Percentiles rank a stretch among this genome's conserved stretches.
phyloP scores from a whole-genome alignment of 2,888 invertebrate species.

The Ditylenchus weischeri region DNA sequence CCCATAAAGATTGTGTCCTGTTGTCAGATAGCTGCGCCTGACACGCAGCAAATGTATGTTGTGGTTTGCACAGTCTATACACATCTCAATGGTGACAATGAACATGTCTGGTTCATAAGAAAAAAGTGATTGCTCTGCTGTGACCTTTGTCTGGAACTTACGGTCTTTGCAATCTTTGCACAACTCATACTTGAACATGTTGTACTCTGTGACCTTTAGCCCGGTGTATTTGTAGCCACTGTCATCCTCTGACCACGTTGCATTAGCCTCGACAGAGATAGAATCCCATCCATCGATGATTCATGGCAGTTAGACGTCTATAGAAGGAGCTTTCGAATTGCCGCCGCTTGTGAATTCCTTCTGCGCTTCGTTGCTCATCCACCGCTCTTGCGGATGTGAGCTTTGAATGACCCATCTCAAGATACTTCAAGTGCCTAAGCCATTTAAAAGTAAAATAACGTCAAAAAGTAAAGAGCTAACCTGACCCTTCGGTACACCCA shows the following conservation, averaged over 20 bases:
- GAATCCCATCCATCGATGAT: conserved; percentile 18
- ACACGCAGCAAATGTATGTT: no score
- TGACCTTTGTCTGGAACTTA: no score
- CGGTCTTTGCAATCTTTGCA: no score
- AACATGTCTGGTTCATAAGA: no score
- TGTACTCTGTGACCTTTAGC: no score
- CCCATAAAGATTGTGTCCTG: no score
- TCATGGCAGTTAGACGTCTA: conserved; percentile 22
- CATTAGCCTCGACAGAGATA: conserved; percentile 11
- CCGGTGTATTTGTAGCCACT: no score
- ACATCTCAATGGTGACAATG: no score
- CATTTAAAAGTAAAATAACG: neutral
- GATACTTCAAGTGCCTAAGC: conserved; percentile 21
- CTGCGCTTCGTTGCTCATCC: conserved; percentile 20
- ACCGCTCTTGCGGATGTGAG: neutral
- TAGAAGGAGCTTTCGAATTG: conserved; percentile 18
- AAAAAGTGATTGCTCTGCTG: no score
- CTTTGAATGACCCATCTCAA: conserved; percentile 25
- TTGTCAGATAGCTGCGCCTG: no score
- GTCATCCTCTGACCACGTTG: conserved; percentile 16
- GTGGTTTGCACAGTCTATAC: no score
- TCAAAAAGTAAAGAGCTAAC: neutral
- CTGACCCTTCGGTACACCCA: conserved; percentile 14
- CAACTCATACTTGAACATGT: no score
- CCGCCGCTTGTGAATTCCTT: conserved; percentile 14